Evolutionary conservation across 2,888 invertebrate species (phyloP).

Genomic region (Lepidonotus clava): DNA sequence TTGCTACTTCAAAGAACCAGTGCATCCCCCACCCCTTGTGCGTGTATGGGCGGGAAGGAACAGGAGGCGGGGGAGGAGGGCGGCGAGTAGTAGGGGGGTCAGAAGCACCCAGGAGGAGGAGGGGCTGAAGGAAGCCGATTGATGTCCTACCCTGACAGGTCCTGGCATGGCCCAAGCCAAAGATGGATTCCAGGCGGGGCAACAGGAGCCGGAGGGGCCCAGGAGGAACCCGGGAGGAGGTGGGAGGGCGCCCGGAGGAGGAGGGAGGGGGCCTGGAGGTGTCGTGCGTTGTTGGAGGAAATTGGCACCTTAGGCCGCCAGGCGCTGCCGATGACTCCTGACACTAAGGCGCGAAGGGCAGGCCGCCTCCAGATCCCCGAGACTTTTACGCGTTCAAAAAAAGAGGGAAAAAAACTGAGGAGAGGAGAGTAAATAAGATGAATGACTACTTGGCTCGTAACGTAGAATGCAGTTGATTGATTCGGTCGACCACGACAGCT

Average conservation of each 20-base stretch:
- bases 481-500: no score
- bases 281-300: neutral
- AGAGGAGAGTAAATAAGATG: no score
- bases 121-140: neutral
- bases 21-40: no score
- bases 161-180: neutral
- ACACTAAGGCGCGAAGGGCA: no score
- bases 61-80: neutral
- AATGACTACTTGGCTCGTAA: no score
- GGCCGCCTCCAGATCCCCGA: no score
- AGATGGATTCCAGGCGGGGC: neutral
- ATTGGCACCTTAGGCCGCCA: constrained; percentile 10
- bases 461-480: no score
- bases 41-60: no score
- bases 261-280: neutral
- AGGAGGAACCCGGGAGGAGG: neutral
- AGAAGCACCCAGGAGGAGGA: no score
- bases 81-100: neutral
- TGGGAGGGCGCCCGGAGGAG: neutral
- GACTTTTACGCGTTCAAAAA: no score
- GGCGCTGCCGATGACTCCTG: neutral
- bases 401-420: no score
- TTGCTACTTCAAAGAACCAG: no score
- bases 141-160: neutral
- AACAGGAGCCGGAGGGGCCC: neutral